These are phyloP conservation scores for Rallus limicola DNA, from an alignment of 2,113 vertebrate species.

Conservation along the genomic window DNA sequence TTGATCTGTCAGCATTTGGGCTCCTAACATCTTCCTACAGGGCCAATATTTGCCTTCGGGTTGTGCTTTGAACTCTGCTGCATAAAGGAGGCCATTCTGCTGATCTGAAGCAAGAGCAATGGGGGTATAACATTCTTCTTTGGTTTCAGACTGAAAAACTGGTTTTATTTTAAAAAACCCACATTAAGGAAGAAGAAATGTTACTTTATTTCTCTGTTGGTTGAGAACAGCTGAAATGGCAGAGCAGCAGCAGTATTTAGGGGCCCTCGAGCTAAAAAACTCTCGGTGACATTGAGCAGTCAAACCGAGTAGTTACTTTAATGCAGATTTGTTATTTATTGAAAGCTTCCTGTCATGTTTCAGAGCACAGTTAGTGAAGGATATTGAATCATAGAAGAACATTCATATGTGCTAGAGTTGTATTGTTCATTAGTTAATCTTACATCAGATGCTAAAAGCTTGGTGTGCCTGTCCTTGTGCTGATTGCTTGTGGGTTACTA, in stretches of 20 bases:
- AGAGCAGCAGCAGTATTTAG: not conserved
- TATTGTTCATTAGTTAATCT: not conserved
- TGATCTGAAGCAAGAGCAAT: not conserved
- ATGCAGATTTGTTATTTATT: slow-evolving; percentile 15
- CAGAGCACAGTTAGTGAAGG: not conserved
- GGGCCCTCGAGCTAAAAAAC: not conserved
- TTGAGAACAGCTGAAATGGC: slow-evolving; percentile 14
- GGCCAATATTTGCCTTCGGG: slow-evolving; percentile 15
- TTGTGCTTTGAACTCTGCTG: slow-evolving; percentile 34
- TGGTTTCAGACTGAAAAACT: slow-evolving; percentile 5
- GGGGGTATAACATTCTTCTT: not conserved
- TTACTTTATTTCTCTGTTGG: slow-evolving; percentile 21
- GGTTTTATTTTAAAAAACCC: slow-evolving; percentile 41
- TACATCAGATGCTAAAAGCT: not conserved
- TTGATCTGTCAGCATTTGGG: not conserved
- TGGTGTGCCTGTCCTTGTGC: not conserved
- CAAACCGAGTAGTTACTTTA: not conserved
- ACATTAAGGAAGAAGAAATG: not conserved
- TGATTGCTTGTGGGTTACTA: not conserved
- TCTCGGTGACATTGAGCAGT: not conserved
- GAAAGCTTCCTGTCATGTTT: slow-evolving; percentile 15
- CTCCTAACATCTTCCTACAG: not conserved
- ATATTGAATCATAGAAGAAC: not conserved
- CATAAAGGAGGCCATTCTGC: slow-evolving; percentile 11
- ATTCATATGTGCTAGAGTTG: not conserved